Percentiles rank a stretch among this genome's conserved stretches.
Evolutionary conservation across 2,797 vertebrate species (phyloP).

Genomic region (Rhincodon typus): DNA sequence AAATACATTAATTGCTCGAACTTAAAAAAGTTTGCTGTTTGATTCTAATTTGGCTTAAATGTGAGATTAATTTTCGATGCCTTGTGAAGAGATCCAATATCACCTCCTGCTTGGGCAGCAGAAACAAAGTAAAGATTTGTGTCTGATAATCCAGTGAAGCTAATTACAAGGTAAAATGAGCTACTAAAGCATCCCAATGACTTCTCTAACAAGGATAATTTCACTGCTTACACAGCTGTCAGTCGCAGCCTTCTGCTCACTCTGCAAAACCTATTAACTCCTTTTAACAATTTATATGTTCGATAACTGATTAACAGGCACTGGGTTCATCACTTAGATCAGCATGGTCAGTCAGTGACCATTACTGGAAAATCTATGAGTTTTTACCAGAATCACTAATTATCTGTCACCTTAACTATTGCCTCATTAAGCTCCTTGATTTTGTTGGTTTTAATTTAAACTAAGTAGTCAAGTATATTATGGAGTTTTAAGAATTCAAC

Average conservation of each 20-base stretch:
- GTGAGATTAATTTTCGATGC: neutral
- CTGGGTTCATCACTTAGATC: conserved; percentile 59
- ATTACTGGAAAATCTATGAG: conserved; percentile 58
- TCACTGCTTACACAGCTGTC: conserved; percentile 54
- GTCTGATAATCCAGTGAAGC: conserved; percentile 71
- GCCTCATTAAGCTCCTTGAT: conserved; percentile 34
- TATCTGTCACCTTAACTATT: conserved; percentile 42
- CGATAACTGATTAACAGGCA: conserved; percentile 68
- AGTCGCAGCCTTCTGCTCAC: conserved; percentile 53
- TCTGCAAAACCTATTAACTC: conserved; percentile 62
- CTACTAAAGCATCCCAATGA: conserved; percentile 48
- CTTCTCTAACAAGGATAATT: conserved; percentile 49
- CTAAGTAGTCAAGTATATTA: conserved; percentile 35
- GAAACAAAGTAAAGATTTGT: conserved; percentile 63
- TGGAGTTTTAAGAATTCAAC: conserved; percentile 27
- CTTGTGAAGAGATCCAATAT: neutral
- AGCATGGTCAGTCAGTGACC: conserved; percentile 56
- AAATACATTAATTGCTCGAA: neutral
- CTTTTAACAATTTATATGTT: conserved; percentile 84
- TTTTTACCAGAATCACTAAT: conserved; percentile 59
- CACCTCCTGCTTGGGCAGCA: neutral
- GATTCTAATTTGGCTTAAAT: neutral
- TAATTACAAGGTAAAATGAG: conserved; percentile 68
- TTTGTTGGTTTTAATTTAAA: conserved; percentile 38
- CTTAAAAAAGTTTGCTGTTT: neutral